Evolutionary conservation across 2,797 vertebrate genomes (phyloP).

Genomic region (Platalea minor): DNA sequence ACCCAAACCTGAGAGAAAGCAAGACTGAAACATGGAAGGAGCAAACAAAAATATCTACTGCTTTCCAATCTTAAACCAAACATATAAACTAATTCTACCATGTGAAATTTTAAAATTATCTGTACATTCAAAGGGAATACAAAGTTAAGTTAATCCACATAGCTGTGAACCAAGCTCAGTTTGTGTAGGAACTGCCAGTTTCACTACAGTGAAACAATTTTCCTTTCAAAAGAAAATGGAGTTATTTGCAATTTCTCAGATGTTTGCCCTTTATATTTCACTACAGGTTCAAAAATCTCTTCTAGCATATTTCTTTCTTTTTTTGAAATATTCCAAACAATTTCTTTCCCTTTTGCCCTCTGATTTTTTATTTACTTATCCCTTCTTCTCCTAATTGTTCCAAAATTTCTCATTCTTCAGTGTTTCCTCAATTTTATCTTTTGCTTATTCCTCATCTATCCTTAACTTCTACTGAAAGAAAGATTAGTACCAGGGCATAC

Average conservation of each 20-base stretch:
- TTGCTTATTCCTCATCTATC: neutral
- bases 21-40: neutral
- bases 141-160: neutral
- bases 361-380: neutral
- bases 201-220: neutral
- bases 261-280: neutral
- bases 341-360: neutral
- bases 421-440: neutral
- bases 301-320: neutral
- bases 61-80: neutral
- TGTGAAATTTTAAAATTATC: too few species aligned
- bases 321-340: neutral
- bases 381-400: neutral
- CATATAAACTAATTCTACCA: fast-evolving
- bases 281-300: neutral
- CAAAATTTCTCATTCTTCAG: neutral
- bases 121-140: neutral
- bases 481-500: neutral
- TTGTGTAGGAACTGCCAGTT: neutral
- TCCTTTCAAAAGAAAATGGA: neutral
- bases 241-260: neutral
- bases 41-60: neutral
- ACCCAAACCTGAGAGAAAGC: neutral
- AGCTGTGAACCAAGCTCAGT: neutral
- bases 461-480: neutral